phyloP scores from a whole-genome alignment of 2,797 vertebrate genomes.

The Trachops cirrhosus region DNA sequence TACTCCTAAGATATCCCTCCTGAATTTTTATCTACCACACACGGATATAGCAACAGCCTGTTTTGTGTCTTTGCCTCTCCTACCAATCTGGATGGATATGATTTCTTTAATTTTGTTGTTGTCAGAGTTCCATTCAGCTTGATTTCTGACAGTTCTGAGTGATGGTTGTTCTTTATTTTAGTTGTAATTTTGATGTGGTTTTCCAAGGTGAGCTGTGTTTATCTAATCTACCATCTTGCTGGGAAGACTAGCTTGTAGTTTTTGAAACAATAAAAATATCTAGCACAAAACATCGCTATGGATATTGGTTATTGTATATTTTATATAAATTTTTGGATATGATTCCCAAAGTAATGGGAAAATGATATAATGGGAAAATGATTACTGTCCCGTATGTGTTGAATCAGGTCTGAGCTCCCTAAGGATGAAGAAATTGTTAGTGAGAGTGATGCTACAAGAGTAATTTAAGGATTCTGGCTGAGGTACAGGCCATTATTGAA shows the following conservation, averaged over 20 bases:
- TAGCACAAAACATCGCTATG: background rate
- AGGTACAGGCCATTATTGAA: background rate
- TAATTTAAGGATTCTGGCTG: background rate
- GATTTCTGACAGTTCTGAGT: background rate
- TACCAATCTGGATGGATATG: background rate
- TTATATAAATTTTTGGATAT: constrained; percentile 26
- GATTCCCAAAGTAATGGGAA: constrained; percentile 5
- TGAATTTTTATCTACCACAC: background rate
- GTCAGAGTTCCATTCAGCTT: background rate
- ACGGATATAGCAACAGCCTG: background rate
- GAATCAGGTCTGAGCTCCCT: background rate
- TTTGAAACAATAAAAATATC: background rate
- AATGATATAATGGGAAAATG: constrained; percentile 6
- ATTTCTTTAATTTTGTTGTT: background rate
- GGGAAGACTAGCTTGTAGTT: background rate
- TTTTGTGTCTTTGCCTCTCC: background rate
- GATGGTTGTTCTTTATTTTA: background rate
- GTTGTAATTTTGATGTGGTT: background rate
- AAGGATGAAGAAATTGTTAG: background rate
- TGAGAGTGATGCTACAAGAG: background rate
- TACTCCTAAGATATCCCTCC: background rate
- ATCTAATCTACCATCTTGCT: background rate
- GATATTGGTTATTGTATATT: background rate
- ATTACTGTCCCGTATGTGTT: background rate
- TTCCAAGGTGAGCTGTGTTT: background rate